A percentile compares a stretch with the other conserved stretches of the same genome.
Evolutionary conservation across 2,888 invertebrate genomes (phyloP).

Genomic region (Lacanobia wlatinum): DNA sequence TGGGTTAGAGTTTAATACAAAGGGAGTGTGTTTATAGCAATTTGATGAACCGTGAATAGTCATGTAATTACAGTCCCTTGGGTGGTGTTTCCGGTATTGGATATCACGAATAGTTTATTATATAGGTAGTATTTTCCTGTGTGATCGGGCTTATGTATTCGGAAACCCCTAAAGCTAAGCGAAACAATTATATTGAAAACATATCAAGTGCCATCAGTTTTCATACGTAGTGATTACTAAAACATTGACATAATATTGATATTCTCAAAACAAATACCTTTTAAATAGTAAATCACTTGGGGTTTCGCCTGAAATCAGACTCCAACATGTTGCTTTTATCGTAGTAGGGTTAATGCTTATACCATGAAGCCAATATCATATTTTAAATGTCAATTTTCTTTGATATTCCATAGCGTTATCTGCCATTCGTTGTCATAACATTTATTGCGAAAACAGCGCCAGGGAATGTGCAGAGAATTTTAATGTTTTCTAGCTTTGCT

Average conservation of each 20-base stretch:
- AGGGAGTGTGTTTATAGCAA: constrained; percentile 15
- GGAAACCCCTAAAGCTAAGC: neutral
- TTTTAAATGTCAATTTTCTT: constrained; percentile 25
- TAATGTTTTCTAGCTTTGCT: constrained; percentile 26
- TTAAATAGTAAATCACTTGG: neutral
- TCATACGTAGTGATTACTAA: neutral
- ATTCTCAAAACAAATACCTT: no score
- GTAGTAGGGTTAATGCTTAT: neutral
- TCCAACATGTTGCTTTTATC: neutral
- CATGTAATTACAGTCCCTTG: constrained; percentile 18
- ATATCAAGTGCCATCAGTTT: neutral
- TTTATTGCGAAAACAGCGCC: constrained; percentile 42
- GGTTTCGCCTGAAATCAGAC: no score
- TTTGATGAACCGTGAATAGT: constrained; percentile 38
- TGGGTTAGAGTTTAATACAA: constrained; percentile 13
- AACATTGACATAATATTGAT: neutral
- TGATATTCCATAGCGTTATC: constrained; percentile 49
- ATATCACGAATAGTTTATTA: constrained; percentile 3
- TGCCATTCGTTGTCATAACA: constrained; percentile 42
- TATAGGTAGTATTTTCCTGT: neutral
- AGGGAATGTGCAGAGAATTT: constrained; percentile 33
- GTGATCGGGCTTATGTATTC: neutral
- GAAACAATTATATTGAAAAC: neutral
- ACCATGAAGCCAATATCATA: constrained; percentile 9
- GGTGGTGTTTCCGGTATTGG: neutral